Evolutionary conservation across 2,113 vertebrate genomes (phyloP).

Genomic region (Neogobius melanostomus): DNA sequence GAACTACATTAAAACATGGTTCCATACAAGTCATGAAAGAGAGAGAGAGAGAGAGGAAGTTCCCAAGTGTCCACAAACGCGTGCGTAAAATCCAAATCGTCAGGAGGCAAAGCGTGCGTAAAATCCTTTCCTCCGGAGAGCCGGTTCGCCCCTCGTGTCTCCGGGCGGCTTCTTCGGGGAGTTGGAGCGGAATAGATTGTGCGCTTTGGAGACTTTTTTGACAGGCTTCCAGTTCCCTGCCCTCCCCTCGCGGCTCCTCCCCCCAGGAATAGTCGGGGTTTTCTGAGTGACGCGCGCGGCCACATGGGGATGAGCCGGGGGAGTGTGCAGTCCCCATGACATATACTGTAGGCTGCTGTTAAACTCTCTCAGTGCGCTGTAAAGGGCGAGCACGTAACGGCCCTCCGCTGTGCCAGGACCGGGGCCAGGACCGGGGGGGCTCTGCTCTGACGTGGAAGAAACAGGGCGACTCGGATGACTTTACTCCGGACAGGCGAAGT

Average conservation of each 20-base stretch:
- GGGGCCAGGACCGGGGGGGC: no score
- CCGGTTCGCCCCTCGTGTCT: constrained; percentile 9
- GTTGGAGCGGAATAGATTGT: constrained; percentile 27
- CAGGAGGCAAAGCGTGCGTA: not conserved
- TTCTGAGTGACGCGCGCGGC: constrained; percentile 43
- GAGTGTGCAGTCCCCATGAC: not conserved
- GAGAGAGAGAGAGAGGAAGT: constrained; percentile 2
- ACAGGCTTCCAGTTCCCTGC: not conserved
- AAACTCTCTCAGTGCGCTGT: no score
- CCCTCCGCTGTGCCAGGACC: no score
- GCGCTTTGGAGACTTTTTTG: constrained; percentile 30
- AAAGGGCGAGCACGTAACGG: no score
- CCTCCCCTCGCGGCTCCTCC: constrained; percentile 29
- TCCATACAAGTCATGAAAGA: no score
- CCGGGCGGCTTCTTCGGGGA: constrained; percentile 32
- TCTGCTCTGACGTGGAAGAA: no score
- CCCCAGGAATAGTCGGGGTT: constrained; percentile 28
- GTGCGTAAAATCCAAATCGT: not conserved
- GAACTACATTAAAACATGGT: no score
- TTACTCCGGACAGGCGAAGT: no score
- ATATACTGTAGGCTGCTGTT: no score
- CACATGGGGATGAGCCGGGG: not conserved
- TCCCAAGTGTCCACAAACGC: not conserved
- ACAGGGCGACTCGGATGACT: no score
- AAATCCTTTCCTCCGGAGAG: not conserved